These are phyloP conservation scores for Colletes latitarsis DNA, from an alignment of 1,140 invertebrate genomes.

Conservation along the genomic window DNA sequence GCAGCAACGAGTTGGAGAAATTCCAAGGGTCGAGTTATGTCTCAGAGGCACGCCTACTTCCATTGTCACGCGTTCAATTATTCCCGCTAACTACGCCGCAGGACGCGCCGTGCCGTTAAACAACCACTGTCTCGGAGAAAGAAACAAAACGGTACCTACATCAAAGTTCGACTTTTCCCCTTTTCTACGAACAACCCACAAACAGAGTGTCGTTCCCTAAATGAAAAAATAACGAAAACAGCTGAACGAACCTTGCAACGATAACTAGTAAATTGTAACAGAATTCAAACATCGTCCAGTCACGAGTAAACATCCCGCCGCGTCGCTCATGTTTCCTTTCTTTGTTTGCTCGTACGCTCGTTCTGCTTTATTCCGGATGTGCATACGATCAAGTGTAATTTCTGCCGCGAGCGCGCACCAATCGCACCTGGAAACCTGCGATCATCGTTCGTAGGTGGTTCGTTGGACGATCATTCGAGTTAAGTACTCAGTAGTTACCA, in stretches of 20 bases:
- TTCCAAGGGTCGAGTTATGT: neutral
- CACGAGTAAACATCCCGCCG: neutral
- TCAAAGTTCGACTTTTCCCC: neutral
- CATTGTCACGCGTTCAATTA: neutral
- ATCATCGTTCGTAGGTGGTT: constrained; percentile 11
- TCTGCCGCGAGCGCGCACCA: constrained; percentile 13
- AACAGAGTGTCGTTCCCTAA: neutral
- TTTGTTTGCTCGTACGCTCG: constrained; percentile 46
- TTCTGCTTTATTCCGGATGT: constrained; percentile 22
- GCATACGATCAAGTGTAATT: constrained; percentile 12
- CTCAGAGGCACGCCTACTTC: neutral
- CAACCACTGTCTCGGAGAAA: constrained; percentile 1
- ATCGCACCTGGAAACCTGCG: constrained; percentile 52
- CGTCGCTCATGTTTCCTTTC: constrained; percentile 52
- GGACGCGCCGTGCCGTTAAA: constrained; percentile 33
- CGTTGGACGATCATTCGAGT: too few relatives aligned
- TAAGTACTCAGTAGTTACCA: too few relatives aligned
- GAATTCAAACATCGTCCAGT: constrained; percentile 12
- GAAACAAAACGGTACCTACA: neutral
- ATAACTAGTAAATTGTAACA: constrained; percentile 68
- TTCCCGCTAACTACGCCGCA: constrained; percentile 13
- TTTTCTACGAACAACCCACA: neutral
- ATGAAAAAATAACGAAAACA: constrained; percentile 33
- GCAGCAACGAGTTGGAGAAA: neutral
- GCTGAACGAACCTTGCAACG: constrained; percentile 69